Conservation (phyloP, 2,113 vertebrate species). For the Neotoma lepida region DNA sequence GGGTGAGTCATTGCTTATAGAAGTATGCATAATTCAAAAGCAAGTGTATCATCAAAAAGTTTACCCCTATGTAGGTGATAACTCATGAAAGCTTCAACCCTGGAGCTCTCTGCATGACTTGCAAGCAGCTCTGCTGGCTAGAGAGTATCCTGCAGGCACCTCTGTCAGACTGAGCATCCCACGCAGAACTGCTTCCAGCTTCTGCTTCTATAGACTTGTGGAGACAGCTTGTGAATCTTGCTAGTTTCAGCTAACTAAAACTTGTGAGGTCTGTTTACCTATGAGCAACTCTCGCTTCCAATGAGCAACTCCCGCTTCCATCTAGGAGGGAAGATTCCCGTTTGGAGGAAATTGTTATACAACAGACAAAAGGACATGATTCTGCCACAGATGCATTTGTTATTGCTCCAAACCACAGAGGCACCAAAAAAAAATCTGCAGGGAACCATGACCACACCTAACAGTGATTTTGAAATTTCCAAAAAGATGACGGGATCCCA, state of each 20-base stretch:
- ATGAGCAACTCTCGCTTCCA: too few relatives aligned
- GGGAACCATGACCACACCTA: too few relatives aligned
- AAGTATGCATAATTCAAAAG: neutral
- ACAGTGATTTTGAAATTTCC: too few relatives aligned
- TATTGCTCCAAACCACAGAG: too few relatives aligned
- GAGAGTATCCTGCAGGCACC: neutral
- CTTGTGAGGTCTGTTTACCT: neutral
- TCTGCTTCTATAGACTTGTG: neutral
- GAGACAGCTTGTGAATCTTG: neutral
- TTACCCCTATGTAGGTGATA: neutral
- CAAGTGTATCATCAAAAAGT: neutral
- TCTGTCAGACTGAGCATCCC: neutral
- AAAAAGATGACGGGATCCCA: too few relatives aligned
- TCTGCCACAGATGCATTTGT: too few relatives aligned
- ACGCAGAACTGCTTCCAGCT: neutral
- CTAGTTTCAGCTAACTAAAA: neutral
- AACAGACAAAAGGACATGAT: too few relatives aligned
- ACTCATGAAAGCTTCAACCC: neutral
- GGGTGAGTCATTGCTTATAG: neutral
- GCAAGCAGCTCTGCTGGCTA: too few relatives aligned
- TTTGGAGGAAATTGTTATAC: too few relatives aligned
- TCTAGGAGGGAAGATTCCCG: neutral
- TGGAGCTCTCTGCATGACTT: neutral
- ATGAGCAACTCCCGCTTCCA: neutral
- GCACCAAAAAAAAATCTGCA: too few relatives aligned